Base-by-base conservation (phyloP, 2,888 invertebrate genomes). In the Eurois occulta region DNA sequence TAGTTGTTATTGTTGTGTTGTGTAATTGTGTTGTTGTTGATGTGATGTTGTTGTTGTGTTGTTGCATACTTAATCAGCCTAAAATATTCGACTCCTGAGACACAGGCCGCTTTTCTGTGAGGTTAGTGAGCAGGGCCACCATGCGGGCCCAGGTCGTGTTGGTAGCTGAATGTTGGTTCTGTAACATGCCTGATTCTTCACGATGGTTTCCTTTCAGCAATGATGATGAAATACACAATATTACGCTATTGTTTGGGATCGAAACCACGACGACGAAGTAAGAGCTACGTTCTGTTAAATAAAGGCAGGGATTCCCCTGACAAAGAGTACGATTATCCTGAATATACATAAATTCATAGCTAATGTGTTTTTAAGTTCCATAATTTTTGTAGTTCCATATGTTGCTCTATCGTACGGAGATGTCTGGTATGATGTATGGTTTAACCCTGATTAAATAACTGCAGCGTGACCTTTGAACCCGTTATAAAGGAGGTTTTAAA, bases 391-490 rank as follows among this genome's bases (percentile, higher is more conserved):
- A 52, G 21, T n/a, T 52, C 64, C 32, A 21, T 35, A 32, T 21
- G 2, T 21, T 10, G 18, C 6, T n/a, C 5, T 28, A 35, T 24
- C 6, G 11, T 18, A 32, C 41, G 7, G 28, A 64, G 62, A 64
- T 52, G 21, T 64, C 24, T 72, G 32, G 18, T 52, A 71, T n/a
- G 13, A 55, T 35, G 43, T 65, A 64, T 65, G 43, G 24, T 73
- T 35, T n/a, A 41, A n/a, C 5, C 21, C 21, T 72, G n/a, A 72
- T 52, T n/a, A 43, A 21, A 64, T 71, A 73, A 35, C 28, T 55
- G 24, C 10, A 55, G 35, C 35, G 16, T 65, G 13, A 35, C 65
- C 24, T 65, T 72, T 43, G n/a, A n/a, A 35, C 52, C 62, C 67
- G 32, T 6, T 48, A 52, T 32, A 41, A 60, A 32, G 38, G 38